Evolutionary conservation across 64 coral and sea anemone genomes (phyloP).

Genomic region (Montipora sp.): DNA sequence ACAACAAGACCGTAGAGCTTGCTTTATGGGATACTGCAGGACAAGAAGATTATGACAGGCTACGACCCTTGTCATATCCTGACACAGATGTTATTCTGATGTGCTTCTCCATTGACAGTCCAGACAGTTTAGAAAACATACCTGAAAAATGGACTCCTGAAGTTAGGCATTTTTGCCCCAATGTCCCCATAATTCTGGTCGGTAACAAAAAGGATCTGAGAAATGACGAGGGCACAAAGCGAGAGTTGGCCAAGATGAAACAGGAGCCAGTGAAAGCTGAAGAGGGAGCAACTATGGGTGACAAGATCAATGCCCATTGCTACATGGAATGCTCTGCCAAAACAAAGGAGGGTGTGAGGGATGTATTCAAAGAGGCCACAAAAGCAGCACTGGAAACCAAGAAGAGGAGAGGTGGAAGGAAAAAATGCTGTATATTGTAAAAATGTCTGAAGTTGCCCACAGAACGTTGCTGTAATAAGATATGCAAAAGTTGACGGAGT

Average conservation of each 20-base stretch:
- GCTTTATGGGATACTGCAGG: conserved; percentile 99
- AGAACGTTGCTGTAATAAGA: background rate
- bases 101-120: conserved; percentile 97
- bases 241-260: conserved; percentile 97
- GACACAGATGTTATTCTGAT: conserved; percentile 96
- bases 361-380: conserved; percentile 93
- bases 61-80: conserved; percentile 93
- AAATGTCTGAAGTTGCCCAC: conserved; percentile 32
- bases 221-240: conserved; percentile 95
- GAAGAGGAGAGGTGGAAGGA: conserved; percentile 42
- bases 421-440: conserved; percentile 29
- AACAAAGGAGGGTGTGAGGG: conserved; percentile 93
- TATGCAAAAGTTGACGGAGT: background rate
- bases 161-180: conserved; percentile 98
- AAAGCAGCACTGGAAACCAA: conserved; percentile 75
- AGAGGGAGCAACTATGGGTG: conserved; percentile 71
- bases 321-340: conserved; percentile 99
- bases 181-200: conserved; percentile 97
- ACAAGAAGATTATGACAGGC: conserved; percentile 94
- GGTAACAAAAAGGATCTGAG: conserved; percentile 99
- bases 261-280: conserved; percentile 93
- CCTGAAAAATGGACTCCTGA: conserved; percentile 98
- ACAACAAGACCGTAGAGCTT: conserved; percentile 89
- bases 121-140: conserved; percentile 95
- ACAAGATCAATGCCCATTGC: conserved; percentile 82